phyloP scores from a whole-genome alignment of 2,888 invertebrate species.

The Eupithecia dodoneata region DNA sequence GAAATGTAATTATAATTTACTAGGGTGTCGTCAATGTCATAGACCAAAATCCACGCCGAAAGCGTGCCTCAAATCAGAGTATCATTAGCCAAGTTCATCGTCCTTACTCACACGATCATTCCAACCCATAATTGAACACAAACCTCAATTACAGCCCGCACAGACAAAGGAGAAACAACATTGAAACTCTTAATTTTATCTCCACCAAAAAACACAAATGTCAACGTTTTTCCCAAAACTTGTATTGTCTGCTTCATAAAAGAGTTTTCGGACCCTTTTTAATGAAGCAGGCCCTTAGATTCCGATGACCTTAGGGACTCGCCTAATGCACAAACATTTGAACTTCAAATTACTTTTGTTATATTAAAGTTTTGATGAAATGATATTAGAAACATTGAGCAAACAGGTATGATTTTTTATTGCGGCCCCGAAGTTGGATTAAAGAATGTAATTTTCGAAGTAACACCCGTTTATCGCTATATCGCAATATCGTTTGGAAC shows the following conservation, averaged over 20 bases:
- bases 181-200: slow-evolving; percentile 24
- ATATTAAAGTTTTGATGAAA: slow-evolving; percentile 15
- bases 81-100: background rate
- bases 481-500: background rate
- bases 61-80: background rate
- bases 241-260: slow-evolving; percentile 46
- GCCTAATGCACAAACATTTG: slow-evolving; percentile 32
- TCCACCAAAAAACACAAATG: slow-evolving; percentile 41
- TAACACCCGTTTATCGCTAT: slow-evolving; percentile 2
- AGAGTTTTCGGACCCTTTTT: slow-evolving; percentile 48
- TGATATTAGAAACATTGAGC: slow-evolving; percentile 1
- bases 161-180: background rate
- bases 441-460: slow-evolving; percentile 9
- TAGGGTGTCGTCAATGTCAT: background rate
- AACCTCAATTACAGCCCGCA: background rate
- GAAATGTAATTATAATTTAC: background rate
- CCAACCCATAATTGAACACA: background rate
- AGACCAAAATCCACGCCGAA: background rate
- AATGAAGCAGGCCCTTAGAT: slow-evolving; percentile 45
- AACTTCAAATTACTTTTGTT: slow-evolving; percentile 32
- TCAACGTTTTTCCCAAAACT: slow-evolving; percentile 42
- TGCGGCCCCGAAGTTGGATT: slow-evolving; percentile 12
- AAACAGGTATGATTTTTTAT: slow-evolving; percentile 17
- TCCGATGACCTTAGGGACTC: slow-evolving; percentile 29
- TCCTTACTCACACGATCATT: background rate